These are phyloP conservation scores for Sclerodermus sp. DNA, from an alignment of 2,888 invertebrate species.

Conservation along the genomic window DNA sequence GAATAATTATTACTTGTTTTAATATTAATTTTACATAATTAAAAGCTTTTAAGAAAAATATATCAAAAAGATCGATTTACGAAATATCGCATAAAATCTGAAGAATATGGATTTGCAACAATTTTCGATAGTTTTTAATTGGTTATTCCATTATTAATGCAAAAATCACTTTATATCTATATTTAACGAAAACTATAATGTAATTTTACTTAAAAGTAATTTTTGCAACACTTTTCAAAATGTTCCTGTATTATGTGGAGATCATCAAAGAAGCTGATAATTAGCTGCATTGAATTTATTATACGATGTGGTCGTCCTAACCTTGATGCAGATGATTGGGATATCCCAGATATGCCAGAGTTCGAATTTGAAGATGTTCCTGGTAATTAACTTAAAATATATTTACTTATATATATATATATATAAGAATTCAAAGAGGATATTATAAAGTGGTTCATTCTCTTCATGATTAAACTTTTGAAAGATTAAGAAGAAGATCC, in stretches of 20 bases:
- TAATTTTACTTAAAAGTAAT: constrained; percentile 6
- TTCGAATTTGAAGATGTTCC: constrained; percentile 10
- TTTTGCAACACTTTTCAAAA: constrained; percentile 24
- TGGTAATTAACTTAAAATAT: constrained; percentile 3
- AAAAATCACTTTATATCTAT: constrained; percentile 3
- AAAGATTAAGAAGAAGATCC: too few species aligned
- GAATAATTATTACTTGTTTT: too few species aligned
- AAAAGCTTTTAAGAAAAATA: background rate
- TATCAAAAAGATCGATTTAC: background rate
- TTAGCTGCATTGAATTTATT: constrained; percentile 21
- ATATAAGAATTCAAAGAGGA: background rate
- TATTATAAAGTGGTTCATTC: too few species aligned
- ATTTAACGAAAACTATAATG: constrained; percentile 9
- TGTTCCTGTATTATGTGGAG: constrained; percentile 42
- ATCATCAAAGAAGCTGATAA: constrained; percentile 20
- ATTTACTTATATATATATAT: background rate
- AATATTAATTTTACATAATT: background rate
- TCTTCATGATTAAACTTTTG: too few species aligned
- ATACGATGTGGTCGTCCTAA: constrained; percentile 18
- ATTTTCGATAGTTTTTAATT: background rate
- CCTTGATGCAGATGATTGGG: constrained; percentile 5
- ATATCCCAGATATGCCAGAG: background rate
- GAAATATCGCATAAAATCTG: background rate
- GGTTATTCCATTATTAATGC: too few species aligned
- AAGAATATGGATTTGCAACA: background rate